Evolutionary conservation across 2,113 vertebrate genomes (phyloP), one percentile per base, ranked within the genome.

Genomic region (Taurulus bubalis): DNA sequence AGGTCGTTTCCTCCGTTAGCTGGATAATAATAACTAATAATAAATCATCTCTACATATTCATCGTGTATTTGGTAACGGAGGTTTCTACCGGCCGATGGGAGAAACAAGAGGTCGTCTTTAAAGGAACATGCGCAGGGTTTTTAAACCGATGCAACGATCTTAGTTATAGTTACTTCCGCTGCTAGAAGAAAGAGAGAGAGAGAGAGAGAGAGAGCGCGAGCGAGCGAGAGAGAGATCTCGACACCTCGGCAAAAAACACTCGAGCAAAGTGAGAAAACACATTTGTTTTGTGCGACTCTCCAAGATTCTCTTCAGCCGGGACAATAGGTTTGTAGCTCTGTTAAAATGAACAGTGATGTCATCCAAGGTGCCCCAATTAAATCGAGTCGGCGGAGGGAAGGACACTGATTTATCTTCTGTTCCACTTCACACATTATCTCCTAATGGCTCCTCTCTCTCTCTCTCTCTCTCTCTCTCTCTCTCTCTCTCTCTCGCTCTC

Each of bases 341-440:
- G 47, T 18, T 66, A 6, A 6, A 49, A n/a, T 0, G 16, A n/a
- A 14, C 53, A 15, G 2, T 14, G 12, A 68, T 62, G 79, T 56
- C 45, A 73, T 80, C 63, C 63, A 80, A 51, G 53, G 30, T 79
- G 76, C 49, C 76, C 67, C 58, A 71, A 53, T 63, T 71, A 30
- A 26, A 40, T 1, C 2, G 15, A 20, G 22, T 5, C 7, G 12
- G 26, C 68, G 9, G 36, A 56, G 28, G 3, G 69, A 51, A 59
- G 28, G 64, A 34, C 62, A 5, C 47, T 4, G 38, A 20, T 65
- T 53, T 30, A 15, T 40, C 28, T 38, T 0, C 0, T 3, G 64
- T 55, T 56, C 47, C 28, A 11, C 36, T 75, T 71, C 14, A 42
- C 26, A 11, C 4, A 58, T 63, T 4, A 26, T 47, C n/a, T 14